These are phyloP conservation scores for Hypsopygia costalis DNA, from an alignment of 2,888 invertebrate species.

Conservation along the genomic window DNA sequence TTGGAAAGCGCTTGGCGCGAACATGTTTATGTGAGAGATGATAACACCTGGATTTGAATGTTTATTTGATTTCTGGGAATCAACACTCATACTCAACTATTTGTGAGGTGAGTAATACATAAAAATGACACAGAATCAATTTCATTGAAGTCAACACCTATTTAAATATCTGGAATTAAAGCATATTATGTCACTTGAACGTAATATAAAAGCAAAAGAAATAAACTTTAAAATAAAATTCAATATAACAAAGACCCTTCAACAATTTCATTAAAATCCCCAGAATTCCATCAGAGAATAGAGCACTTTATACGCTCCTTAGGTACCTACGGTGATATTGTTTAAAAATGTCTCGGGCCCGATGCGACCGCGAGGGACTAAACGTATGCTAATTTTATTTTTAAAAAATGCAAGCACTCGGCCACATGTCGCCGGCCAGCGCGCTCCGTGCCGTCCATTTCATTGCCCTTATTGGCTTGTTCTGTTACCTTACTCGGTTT, in stretches of 20 bases:
- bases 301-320: slow-evolving; percentile 32
- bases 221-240: too few relatives aligned
- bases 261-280: slow-evolving; percentile 49
- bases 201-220: too few relatives aligned
- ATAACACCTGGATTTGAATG: slow-evolving; percentile 58
- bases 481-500: slow-evolving; percentile 34
- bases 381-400: slow-evolving; percentile 76
- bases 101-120: too few relatives aligned
- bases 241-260: too few relatives aligned
- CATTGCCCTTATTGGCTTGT: slow-evolving; percentile 46
- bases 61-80: slow-evolving; percentile 46
- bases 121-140: too few relatives aligned
- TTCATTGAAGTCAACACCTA: too few relatives aligned
- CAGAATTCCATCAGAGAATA: slow-evolving; percentile 18
- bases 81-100: too few relatives aligned
- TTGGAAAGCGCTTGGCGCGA: slow-evolving; percentile 39
- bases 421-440: slow-evolving; percentile 59
- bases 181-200: too few relatives aligned
- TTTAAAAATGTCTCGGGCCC: slow-evolving; percentile 28
- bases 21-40: slow-evolving; percentile 58
- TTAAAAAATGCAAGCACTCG: slow-evolving; percentile 68
- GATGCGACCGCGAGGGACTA: slow-evolving; percentile 34
- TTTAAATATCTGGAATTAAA: too few relatives aligned
- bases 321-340: slow-evolving; percentile 28
- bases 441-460: slow-evolving; percentile 26